Base-by-base conservation (phyloP, 2,888 invertebrate species). In the Trichopoda pennipes region DNA sequence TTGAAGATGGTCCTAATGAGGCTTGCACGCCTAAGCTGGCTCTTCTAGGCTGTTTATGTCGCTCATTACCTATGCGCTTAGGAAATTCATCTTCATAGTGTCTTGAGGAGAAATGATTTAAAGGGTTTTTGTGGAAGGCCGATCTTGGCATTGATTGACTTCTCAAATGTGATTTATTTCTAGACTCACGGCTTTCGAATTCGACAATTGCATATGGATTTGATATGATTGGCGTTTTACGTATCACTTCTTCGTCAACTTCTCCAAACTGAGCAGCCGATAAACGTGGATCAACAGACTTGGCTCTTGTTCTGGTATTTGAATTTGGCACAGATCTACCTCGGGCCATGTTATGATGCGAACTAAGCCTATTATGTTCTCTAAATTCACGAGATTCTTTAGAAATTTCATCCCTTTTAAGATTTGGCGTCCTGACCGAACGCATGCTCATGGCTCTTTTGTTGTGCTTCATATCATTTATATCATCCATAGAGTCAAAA, bases 191-290 rank as follows among this genome's bases (percentile, higher is more conserved):
- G 38, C 85, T 76, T 3, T 86, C 87, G 14, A 88, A 83, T 61
- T 91, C 91, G 64, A 94, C 93, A 64, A 94, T 90, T 0, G 94
- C 95, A 88, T 95, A 95, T 85, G 93, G 94, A 89, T 95, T 95
- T 88, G 94, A 94, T 51, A 95, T 92, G 44, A 95, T 94, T 0
- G 95, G 94, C 0, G 93, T 92, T 81, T 92, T 92, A 44, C 92
- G 92, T 16, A 91, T 87, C 35, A 89, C 85, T 75, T 90, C 90
- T 61, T 90, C 90, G 56, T 90, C 89, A 3, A 90, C 85, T 60
- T 89, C 88, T 68, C 88, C 88, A 81, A 88, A 89, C 32, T 88
- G 87, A 9, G 87, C 86, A 1, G 88, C 87, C 3, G 84, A 81
- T 21, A 86, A 83, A 2, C 91, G 88, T 10, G 90, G 90, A 85